Conservation (phyloP, 2,797 vertebrate species). For the Acipenser oxyrinchus region DNA sequence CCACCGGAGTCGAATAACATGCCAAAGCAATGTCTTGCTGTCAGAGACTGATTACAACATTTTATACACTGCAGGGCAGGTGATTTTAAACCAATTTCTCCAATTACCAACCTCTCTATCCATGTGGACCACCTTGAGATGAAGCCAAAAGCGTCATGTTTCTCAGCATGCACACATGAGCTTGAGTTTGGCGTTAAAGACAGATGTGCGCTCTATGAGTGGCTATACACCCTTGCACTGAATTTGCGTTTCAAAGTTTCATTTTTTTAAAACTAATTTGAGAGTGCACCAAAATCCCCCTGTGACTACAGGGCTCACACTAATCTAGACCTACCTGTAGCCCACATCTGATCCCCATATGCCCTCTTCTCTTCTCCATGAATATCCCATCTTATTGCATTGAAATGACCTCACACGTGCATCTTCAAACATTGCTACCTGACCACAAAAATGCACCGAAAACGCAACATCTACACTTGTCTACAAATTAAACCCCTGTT, state of each 20-base stretch:
- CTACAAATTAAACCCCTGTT: conserved; percentile 34
- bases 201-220: too few relatives aligned
- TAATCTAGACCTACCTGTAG: conserved; percentile 35
- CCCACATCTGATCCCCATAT: conserved; percentile 46
- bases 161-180: conserved; percentile 23
- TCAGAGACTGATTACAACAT: conserved; percentile 45
- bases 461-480: conserved; percentile 37
- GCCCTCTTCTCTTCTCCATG: conserved; percentile 25
- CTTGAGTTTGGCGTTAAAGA: too few relatives aligned
- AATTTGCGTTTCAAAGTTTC: too few relatives aligned
- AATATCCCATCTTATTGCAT: conserved; percentile 35
- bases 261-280: too few relatives aligned
- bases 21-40: conserved; percentile 42
- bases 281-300: too few relatives aligned
- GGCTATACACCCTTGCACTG: too few relatives aligned
- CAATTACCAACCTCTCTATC: conserved; percentile 43
- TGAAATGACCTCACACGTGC: conserved; percentile 51
- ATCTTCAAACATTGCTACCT: conserved; percentile 50
- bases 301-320: too few relatives aligned
- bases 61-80: conserved; percentile 36
- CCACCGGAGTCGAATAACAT: conserved; percentile 40
- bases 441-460: conserved; percentile 38
- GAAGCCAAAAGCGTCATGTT: conserved; percentile 37
- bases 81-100: conserved; percentile 62
- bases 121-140: conserved; percentile 35